Conservation (phyloP, 1,140 invertebrate species). For the Apis florea region DNA sequence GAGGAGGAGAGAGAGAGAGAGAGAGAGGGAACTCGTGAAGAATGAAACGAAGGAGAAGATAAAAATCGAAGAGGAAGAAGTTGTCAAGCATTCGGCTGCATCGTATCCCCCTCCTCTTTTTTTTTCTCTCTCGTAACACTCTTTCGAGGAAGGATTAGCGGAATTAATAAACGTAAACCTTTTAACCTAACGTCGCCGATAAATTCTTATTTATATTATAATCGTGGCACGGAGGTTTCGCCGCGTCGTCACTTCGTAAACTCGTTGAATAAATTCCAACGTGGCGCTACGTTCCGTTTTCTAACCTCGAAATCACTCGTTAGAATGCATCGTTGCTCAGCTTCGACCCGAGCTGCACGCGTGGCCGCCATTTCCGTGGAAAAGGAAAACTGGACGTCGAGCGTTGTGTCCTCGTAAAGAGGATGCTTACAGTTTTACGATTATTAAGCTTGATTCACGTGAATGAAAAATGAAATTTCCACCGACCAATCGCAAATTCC, state of each 20-base stretch:
- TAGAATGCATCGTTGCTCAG: slow-evolving; percentile 42
- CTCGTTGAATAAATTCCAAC: slow-evolving; percentile 73
- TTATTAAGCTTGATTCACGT: slow-evolving; percentile 6
- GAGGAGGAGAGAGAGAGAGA: not conserved
- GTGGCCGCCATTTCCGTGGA: not conserved
- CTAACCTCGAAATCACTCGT: slow-evolving; percentile 60
- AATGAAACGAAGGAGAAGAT: not conserved
- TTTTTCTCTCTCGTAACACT: not conserved
- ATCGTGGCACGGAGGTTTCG: slow-evolving; percentile 70
- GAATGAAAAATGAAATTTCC: too few species aligned
- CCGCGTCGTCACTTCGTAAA: slow-evolving; percentile 79
- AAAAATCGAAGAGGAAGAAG: slow-evolving; percentile 52
- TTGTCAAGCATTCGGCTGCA: slow-evolving; percentile 47
- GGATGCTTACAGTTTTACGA: slow-evolving; percentile 2
- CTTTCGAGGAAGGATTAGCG: slow-evolving; percentile 69
- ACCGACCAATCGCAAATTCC: too few species aligned
- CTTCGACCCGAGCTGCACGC: not conserved
- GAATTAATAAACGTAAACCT: slow-evolving; percentile 79
- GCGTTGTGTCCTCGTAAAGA: slow-evolving; percentile 33
- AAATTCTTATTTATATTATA: slow-evolving; percentile 79
- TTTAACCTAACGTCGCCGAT: slow-evolving; percentile 74
- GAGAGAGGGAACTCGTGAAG: not conserved
- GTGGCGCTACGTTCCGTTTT: slow-evolving; percentile 49
- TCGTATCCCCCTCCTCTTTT: not conserved
- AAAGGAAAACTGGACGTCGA: not conserved